These are phyloP conservation scores for Carollia perspicillata DNA, from an alignment of 2,113 vertebrate species.

Conservation along the genomic window DNA sequence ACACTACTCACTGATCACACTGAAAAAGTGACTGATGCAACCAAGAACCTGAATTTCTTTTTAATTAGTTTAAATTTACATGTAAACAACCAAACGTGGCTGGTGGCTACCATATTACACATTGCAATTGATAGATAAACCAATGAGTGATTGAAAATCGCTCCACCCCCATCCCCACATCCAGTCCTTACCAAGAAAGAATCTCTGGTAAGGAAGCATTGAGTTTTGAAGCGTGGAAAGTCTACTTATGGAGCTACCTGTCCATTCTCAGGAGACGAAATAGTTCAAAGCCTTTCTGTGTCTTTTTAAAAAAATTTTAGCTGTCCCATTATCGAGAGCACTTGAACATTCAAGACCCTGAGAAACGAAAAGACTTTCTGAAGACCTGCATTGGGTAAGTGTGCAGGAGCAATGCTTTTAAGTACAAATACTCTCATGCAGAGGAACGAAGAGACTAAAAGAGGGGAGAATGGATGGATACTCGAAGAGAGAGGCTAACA, in stretches of 20 bases:
- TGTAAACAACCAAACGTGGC: neutral
- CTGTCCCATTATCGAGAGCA: constrained; percentile 94
- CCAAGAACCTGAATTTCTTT: neutral
- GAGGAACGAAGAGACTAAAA: neutral
- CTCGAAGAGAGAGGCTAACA: neutral
- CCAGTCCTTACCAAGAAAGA: neutral
- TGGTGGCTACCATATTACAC: neutral
- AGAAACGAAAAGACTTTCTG: constrained; percentile 91
- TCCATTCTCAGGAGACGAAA: neutral
- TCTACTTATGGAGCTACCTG: neutral
- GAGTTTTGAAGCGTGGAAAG: neutral
- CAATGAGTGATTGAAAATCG: neutral
- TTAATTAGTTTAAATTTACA: neutral
- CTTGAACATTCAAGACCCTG: constrained; percentile 89
- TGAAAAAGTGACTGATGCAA: neutral
- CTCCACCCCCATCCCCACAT: neutral
- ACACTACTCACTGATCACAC: neutral
- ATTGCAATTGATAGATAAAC: neutral
- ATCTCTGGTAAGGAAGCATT: neutral
- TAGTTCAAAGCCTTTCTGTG: constrained; percentile 31
- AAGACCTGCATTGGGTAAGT: constrained; percentile 92
- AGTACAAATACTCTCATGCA: neutral
- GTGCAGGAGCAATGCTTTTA: neutral
- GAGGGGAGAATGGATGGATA: neutral
- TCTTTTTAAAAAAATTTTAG: constrained; percentile 77